phyloP scores from a whole-genome alignment of 2,888 invertebrate species.

The Torymus texanus region DNA sequence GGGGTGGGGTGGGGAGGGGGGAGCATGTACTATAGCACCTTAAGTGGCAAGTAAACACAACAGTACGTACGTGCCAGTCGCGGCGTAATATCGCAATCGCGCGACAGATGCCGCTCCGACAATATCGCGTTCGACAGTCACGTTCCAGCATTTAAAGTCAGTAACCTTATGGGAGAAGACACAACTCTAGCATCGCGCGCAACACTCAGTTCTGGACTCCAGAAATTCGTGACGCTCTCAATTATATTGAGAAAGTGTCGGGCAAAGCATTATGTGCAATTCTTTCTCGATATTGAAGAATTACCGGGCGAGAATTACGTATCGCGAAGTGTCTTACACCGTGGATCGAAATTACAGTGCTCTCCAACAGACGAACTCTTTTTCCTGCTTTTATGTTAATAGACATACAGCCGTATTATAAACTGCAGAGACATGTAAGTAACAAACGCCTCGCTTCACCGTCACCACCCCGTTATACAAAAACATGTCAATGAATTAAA shows the following conservation, averaged over 20 bases:
- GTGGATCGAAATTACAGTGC: not conserved
- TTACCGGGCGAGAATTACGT: slow-evolving; percentile 8
- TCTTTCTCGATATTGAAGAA: slow-evolving; percentile 11
- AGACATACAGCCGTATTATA: not conserved
- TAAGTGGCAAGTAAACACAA: not conserved
- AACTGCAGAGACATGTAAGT: slow-evolving; percentile 25
- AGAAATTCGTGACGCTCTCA: too few relatives aligned
- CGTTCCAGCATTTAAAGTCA: slow-evolving; percentile 20
- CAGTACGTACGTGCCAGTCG: slow-evolving; percentile 1
- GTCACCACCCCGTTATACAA: not conserved
- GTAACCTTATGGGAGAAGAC: slow-evolving; percentile 23
- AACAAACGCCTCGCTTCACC: not conserved
- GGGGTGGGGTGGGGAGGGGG: too few relatives aligned
- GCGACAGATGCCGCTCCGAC: slow-evolving; percentile 46
- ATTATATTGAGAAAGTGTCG: too few relatives aligned
- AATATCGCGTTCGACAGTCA: slow-evolving; percentile 16
- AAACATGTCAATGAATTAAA: too few relatives aligned
- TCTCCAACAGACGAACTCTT: not conserved
- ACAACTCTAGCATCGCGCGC: slow-evolving; percentile 4
- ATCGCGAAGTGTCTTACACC: slow-evolving; percentile 28
- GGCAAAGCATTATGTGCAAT: slow-evolving; percentile 39
- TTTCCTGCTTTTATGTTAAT: slow-evolving; percentile 17
- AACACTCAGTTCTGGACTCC: not conserved
- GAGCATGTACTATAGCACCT: too few relatives aligned
- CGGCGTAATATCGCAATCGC: not conserved